Conservation (phyloP, 2,113 vertebrate genomes). For the Toxostoma redivivum region DNA sequence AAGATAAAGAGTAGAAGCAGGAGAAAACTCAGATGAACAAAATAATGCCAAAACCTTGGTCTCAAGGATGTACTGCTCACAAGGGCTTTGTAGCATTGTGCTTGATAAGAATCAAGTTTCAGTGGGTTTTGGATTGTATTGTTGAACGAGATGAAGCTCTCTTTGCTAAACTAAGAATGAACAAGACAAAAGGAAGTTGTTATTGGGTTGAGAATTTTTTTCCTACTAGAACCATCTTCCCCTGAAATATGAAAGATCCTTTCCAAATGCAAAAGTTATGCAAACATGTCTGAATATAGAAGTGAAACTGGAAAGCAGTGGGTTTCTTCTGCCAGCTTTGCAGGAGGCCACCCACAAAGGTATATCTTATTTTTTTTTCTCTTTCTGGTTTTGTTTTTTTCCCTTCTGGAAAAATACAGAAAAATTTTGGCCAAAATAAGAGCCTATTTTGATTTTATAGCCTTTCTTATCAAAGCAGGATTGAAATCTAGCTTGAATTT, state of each 20-base stretch:
- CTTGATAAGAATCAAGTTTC: background rate
- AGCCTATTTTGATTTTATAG: background rate
- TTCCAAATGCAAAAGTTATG: slow-evolving; percentile 61
- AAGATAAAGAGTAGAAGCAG: background rate
- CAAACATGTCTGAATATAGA: slow-evolving; percentile 59
- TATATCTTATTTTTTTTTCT: slow-evolving; percentile 6
- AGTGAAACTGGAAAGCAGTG: slow-evolving; percentile 47
- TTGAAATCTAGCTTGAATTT: background rate
- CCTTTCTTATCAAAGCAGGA: background rate
- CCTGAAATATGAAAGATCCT: slow-evolving; percentile 44
- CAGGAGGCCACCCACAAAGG: slow-evolving; percentile 55
- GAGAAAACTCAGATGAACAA: background rate
- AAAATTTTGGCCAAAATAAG: background rate
- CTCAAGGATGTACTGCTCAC: background rate
- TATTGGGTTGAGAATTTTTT: background rate
- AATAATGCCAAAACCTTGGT: background rate
- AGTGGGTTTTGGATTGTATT: background rate
- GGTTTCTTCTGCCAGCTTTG: slow-evolving; percentile 47
- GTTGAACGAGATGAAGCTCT: background rate
- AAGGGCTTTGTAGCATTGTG: background rate
- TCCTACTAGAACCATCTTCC: slow-evolving; percentile 11
- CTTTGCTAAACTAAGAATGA: background rate
- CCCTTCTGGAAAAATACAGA: slow-evolving; percentile 21
- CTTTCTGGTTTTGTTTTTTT: background rate
- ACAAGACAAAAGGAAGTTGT: slow-evolving; percentile 17